Percentiles rank a stretch among this genome's conserved stretches.
Conservation (phyloP, 2,888 invertebrate genomes). For the Tinea trinotella region DNA sequence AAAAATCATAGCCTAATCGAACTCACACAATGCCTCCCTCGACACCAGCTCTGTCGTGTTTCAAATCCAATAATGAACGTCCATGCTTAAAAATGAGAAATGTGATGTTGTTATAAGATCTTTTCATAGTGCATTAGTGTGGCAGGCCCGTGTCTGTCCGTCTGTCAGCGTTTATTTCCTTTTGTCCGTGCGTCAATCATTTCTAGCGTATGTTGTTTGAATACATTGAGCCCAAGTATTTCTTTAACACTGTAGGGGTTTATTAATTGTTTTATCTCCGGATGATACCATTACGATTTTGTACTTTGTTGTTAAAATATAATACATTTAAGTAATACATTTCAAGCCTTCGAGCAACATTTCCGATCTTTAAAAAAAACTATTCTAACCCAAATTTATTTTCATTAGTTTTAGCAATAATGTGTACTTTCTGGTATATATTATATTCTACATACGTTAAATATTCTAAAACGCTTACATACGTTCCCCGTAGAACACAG, state of each 20-base stretch:
- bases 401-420: no score
- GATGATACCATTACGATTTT: background rate
- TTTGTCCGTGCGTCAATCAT: slow-evolving; percentile 22
- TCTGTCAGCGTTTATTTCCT: slow-evolving; percentile 19
- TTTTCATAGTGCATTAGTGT: slow-evolving; percentile 18
- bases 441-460: no score
- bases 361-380: no score
- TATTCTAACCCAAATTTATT: no score
- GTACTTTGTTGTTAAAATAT: background rate
- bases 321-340: background rate
- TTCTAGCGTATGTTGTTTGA: background rate
- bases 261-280: slow-evolving; percentile 17
- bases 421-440: no score
- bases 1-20: background rate
- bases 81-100: slow-evolving; percentile 14
- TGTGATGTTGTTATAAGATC: slow-evolving; percentile 9
- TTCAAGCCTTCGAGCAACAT: no score
- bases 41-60: slow-evolving; percentile 8
- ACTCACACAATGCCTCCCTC: background rate
- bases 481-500: background rate
- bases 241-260: slow-evolving; percentile 12
- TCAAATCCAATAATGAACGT: slow-evolving; percentile 8
- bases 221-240: slow-evolving; percentile 2
- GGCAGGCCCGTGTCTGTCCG: slow-evolving; percentile 19
- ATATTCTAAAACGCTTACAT: background rate